These are phyloP conservation scores for Pachliopta kotzebuea DNA, from an alignment of 2,888 invertebrate species.

Conservation along the genomic window DNA sequence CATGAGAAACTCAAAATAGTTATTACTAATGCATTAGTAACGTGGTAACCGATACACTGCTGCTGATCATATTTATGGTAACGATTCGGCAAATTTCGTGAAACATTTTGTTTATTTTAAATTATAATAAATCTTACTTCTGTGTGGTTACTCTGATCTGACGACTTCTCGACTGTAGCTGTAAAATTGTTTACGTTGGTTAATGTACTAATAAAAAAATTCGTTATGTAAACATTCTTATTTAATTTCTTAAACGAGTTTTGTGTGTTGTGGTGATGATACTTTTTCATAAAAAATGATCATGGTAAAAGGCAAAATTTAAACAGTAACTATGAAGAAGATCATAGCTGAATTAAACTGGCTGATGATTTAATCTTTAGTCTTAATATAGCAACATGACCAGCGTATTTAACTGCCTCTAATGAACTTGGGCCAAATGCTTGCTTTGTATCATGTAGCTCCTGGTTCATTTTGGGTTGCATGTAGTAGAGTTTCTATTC, in stretches of 20 bases:
- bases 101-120: conserved; percentile 6
- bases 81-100: conserved; percentile 3
- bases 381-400: too few species aligned
- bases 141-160: conserved; percentile 23
- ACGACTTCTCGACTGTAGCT: not conserved
- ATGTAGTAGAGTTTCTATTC: too few species aligned
- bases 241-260: not conserved
- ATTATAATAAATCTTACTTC: conserved; percentile 20
- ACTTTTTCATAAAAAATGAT: not conserved
- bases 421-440: too few species aligned
- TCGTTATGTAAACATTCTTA: not conserved
- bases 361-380: too few species aligned
- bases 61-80: conserved; percentile 15
- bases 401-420: too few species aligned
- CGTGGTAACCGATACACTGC: too few species aligned
- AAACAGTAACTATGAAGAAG: too few species aligned
- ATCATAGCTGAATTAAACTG: too few species aligned
- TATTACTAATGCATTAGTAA: not conserved
- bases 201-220: conserved; percentile 5
- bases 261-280: not conserved
- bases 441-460: too few species aligned
- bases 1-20: too few species aligned
- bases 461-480: too few species aligned
- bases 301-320: too few species aligned
- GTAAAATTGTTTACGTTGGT: conserved; percentile 5